Evolutionary conservation across 2,797 vertebrate genomes (phyloP).

Genomic region (Momotus momota): DNA sequence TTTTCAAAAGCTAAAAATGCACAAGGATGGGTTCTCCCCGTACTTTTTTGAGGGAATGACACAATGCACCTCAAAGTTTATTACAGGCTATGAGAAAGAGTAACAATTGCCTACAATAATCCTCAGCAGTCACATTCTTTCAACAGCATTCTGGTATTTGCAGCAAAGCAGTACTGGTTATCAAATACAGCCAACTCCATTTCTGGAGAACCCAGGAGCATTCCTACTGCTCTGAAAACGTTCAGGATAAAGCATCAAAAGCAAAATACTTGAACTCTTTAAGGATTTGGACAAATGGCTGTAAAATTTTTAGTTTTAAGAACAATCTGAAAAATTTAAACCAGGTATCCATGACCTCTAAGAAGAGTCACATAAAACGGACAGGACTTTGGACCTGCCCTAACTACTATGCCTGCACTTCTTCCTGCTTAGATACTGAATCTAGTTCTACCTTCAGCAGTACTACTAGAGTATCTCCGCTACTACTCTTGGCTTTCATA

Average conservation of each 20-base stretch:
- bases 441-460: neutral
- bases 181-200: neutral
- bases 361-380: neutral
- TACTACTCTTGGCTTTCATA: neutral
- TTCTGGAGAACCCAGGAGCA: neutral
- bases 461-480: neutral
- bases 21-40: neutral
- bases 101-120: neutral
- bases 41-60: neutral
- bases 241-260: neutral
- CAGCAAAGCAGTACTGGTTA: neutral
- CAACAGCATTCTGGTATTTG: neutral
- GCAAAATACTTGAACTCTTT: neutral
- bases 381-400: constrained; percentile 35
- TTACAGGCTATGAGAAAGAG: neutral
- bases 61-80: neutral
- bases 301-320: neutral
- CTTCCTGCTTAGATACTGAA: constrained; percentile 10
- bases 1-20: neutral
- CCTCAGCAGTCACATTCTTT: neutral
- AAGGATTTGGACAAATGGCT: neutral
- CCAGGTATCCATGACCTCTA: neutral
- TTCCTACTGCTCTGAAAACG: neutral
- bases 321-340: neutral
- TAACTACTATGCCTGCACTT: neutral